phyloP scores from a whole-genome alignment of 92 coral and sea anemone genomes.

The Palythoa caribaeorum region DNA sequence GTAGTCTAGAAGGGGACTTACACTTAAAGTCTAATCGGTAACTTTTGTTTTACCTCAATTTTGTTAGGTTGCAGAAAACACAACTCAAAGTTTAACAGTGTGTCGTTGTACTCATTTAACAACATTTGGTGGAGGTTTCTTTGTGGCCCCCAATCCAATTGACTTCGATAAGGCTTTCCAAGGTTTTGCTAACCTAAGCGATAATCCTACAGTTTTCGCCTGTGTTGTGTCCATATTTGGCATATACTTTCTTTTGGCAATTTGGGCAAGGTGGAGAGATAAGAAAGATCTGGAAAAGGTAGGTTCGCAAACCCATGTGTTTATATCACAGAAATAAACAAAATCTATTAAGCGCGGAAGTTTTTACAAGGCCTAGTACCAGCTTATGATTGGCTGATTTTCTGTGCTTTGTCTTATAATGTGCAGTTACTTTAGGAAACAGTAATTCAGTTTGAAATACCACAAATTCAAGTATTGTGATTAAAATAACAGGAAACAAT shows the following conservation, averaged over 20 bases:
- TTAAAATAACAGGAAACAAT: no score
- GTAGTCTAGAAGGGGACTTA: no score
- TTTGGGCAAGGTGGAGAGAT: conserved; percentile 90
- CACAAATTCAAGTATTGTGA: no score
- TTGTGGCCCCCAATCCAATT: conserved; percentile 95
- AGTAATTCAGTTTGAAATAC: no score
- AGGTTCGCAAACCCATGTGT: not conserved
- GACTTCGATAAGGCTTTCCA: conserved; percentile 75
- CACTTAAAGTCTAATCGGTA: no score
- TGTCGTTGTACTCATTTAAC: conserved; percentile 89
- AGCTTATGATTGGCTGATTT: no score
- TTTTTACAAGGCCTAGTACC: no score
- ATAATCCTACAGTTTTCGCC: conserved; percentile 88
- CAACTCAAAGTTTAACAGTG: conserved; percentile 53
- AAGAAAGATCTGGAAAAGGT: conserved; percentile 83
- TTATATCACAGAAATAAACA: not conserved
- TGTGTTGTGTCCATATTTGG: conserved; percentile 85
- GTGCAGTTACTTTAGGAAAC: no score
- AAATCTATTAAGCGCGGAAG: not conserved
- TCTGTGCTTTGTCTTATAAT: no score
- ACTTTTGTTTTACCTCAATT: not conserved
- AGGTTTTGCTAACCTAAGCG: conserved; percentile 76
- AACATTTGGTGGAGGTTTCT: conserved; percentile 90
- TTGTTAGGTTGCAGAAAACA: conserved; percentile 48
- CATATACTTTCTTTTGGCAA: conserved; percentile 72